Base-by-base conservation (phyloP, 2,888 invertebrate genomes). In the Troides aeacus region DNA sequence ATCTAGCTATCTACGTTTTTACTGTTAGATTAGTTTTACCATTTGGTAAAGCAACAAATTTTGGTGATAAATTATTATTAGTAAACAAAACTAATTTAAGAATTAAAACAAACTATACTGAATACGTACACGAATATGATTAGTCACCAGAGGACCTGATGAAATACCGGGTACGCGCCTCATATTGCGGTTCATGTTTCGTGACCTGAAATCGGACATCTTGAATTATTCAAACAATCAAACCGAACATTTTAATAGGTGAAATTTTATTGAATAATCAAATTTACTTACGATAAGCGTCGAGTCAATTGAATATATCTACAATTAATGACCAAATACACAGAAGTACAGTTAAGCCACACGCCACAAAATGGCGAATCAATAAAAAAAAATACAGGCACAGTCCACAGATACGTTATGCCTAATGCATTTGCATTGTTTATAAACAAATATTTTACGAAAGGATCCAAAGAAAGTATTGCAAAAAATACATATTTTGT, bases 81-180 rank as follows among this genome's bases (percentile, higher is more conserved):
- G 17, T 46, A 15, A 10, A 50, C 50, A 50, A 18, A 17, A 50
- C 17, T 50, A 18, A 5, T 50, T 12, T 12, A 50, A 50, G 12
- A 39, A 10, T 39, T 39, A 18, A 53, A 53, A 50, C 10, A n/a
- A 10, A 30, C n/a, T 36, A 53, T 56, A 42, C n/a, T 6, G 10
- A 53, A 58, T 39, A 63, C 68, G 50, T 58, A 68, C 68, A 50
- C 68, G 68, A 17, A 63, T 63, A 50, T 68, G 68, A 63, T 59
- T 53, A 23, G 62, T 53, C 21, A 18, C 63, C 12, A 63, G 36
- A 39, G 59, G 21, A 21, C 63, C 50, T n/a, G 24, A 1, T 18
- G 57, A n/a, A 30, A 24, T 15, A 53, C 68, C 58, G 30, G 30
- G 30, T 30, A 58, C 68, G 30, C 59, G 63, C 59, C 59, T 63